Percentiles rank a stretch among this genome's conserved stretches.
phyloP scores from a whole-genome alignment of 2,888 invertebrate species.

The Campopleginae sp. region DNA sequence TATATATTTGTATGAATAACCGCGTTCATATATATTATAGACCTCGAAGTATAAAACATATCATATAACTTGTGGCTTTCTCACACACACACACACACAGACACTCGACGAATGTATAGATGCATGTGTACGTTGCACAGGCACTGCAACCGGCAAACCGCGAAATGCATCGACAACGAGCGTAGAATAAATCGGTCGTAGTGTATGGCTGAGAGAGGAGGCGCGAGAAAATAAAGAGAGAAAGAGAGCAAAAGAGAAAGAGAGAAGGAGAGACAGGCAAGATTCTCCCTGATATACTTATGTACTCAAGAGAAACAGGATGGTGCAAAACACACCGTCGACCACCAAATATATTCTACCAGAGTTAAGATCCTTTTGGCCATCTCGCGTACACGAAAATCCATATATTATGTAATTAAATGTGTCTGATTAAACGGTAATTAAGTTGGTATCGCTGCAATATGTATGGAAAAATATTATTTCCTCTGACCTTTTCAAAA shows the following conservation, averaged over 20 bases:
- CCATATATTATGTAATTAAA: no score
- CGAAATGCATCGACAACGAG: conserved; percentile 64
- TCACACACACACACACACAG: background rate
- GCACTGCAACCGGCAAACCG: conserved; percentile 56
- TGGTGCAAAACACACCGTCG: background rate
- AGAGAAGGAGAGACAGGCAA: background rate
- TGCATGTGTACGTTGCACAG: background rate
- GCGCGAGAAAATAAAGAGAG: conserved; percentile 40
- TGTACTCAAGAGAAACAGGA: conserved; percentile 2
- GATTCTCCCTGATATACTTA: conserved; percentile 8
- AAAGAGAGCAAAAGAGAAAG: conserved; percentile 41
- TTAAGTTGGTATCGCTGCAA: background rate
- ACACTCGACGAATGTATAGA: background rate
- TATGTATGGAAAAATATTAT: background rate
- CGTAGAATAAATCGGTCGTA: conserved; percentile 61
- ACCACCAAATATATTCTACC: background rate
- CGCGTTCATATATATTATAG: conserved; percentile 31
- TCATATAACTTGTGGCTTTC: conserved; percentile 50
- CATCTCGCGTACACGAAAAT: no score
- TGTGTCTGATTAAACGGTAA: no score
- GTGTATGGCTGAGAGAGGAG: conserved; percentile 29
- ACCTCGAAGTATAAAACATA: conserved; percentile 37
- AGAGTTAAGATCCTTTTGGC: background rate
- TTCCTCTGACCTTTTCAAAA: background rate
- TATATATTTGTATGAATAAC: background rate